Base-by-base conservation (phyloP, 37 sponge, comb jelly and placozoan species). In the Geodia barretti region DNA sequence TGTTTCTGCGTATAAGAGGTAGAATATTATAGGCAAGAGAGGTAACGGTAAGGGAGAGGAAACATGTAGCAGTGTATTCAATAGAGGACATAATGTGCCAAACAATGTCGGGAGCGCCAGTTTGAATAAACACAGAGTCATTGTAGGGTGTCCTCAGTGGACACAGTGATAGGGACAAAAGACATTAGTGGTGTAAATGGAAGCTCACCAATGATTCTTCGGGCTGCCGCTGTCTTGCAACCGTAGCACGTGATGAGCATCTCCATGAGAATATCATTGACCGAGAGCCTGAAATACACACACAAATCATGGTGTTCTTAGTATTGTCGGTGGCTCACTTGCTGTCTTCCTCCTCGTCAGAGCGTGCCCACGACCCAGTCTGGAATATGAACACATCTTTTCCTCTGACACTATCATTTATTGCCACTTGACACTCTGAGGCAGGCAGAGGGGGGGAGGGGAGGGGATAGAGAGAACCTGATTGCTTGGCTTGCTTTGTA, bases 351-450 rank as follows among this genome's bases (percentile, higher is more conserved):
- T 47, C 54, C 7, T 28, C 31, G 60, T 30, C 63, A 28, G 61
- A 21, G 20, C 1, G 32, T 4, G 4, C 3, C 32, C 8, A 7
- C 41, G 24, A 65, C 0, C 93, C 97, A 14, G 95, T 92, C 72
- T 98, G 99, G 38, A 98, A 63, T 34, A 98, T 90, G 76, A 97
- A 98, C 14, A 98, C 95, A 36, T 96, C 94, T 63, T 90, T 96
- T 1, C 97, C 97, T 31, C 97, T 68, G 31, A 99, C 95, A 66
- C 93, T 96, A 32, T 89, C 91, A 0, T 41, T 54, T 32, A 97
- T 95, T 36, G 90, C 88, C 9, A 93, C 84, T 31, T 86, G 83
- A 29, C 85, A 89, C 64, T 95, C 96, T 92, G 67, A 29, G 62
- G 35, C 3, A 43, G 28, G 3, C 19, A 11, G 11, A 21, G 19